Percentiles rank a stretch among this genome's conserved stretches.
Conservation (phyloP, 2,797 vertebrate species). For the Parauchenoglanis punctatus region DNA sequence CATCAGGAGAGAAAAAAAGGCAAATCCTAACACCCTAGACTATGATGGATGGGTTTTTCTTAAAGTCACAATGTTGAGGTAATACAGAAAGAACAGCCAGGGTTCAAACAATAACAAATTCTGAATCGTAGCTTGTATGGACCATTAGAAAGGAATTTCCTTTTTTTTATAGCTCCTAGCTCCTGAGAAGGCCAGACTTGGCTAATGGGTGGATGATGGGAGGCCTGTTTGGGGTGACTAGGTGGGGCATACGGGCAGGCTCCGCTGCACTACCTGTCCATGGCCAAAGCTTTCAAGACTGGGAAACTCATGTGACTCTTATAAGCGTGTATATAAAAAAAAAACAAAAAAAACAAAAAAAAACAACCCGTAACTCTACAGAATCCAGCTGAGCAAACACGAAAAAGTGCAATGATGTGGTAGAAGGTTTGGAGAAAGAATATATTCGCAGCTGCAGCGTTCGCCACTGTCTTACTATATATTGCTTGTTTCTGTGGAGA, state of each 20-base stretch:
- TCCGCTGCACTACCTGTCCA: constrained; percentile 32
- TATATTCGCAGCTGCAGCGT: constrained; percentile 31
- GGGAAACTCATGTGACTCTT: constrained; percentile 13
- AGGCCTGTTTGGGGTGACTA: constrained; percentile 44
- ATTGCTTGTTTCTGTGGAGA: constrained; percentile 13
- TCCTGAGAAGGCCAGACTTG: constrained; percentile 59
- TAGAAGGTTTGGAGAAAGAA: constrained; percentile 41
- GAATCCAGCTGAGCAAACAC: constrained; percentile 63
- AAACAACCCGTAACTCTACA: neutral
- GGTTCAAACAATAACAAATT: constrained; percentile 64
- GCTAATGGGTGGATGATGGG: constrained; percentile 16
- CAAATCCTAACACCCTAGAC: constrained; percentile 35
- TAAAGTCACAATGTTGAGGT: constrained; percentile 58
- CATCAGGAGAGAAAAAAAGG: constrained; percentile 7
- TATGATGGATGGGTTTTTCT: constrained; percentile 53
- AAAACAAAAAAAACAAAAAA: neutral
- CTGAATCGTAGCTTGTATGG: constrained; percentile 67
- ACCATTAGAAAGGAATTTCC: constrained; percentile 69
- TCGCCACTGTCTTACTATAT: neutral
- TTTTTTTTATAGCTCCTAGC: constrained; percentile 52
- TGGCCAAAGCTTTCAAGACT: constrained; percentile 31
- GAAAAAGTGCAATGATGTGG: constrained; percentile 24
- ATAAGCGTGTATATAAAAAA: neutral
- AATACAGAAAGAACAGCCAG: constrained; percentile 63
- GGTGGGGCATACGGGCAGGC: neutral